Evolutionary conservation across 2,888 invertebrate genomes (phyloP).

Genomic region (Odontocolon sp.): DNA sequence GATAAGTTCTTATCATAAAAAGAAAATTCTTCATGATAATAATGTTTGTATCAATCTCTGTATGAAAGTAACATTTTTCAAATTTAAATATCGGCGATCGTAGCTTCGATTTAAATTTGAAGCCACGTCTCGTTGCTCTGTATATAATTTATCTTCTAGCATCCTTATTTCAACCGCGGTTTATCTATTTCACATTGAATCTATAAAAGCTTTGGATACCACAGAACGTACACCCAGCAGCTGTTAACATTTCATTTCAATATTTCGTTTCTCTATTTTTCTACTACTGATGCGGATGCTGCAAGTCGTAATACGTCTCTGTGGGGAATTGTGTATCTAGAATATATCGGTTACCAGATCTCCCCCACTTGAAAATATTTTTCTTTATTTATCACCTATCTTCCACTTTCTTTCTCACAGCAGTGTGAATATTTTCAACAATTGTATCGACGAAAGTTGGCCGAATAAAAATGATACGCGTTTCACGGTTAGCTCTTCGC

Average conservation of each 20-base stretch:
- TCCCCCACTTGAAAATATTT: background rate
- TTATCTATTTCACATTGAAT: background rate
- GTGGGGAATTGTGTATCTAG: background rate
- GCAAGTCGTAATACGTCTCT: background rate
- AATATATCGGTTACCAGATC: slow-evolving; percentile 17
- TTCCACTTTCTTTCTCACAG: no score
- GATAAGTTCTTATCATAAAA: no score
- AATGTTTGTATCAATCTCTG: no score
- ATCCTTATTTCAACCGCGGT: background rate
- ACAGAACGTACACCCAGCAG: background rate
- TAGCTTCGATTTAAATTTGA: slow-evolving; percentile 1
- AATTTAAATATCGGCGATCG: slow-evolving; percentile 13
- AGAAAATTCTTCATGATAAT: no score
- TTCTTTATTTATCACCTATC: background rate
- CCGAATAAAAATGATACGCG: slow-evolving; percentile 43
- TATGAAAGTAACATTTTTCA: no score
- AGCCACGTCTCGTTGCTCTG: background rate
- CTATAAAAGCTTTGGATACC: background rate
- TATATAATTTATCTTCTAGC: no score
- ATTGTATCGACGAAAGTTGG: slow-evolving; percentile 27
- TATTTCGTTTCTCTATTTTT: no score
- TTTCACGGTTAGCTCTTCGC: slow-evolving; percentile 25
- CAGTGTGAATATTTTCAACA: slow-evolving; percentile 10
- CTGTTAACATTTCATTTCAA: background rate
- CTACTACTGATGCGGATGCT: no score